A percentile compares a stretch with the other conserved stretches of the same genome.
phyloP scores from a whole-genome alignment of 2,888 invertebrate species.

The Drosophila leonis region DNA sequence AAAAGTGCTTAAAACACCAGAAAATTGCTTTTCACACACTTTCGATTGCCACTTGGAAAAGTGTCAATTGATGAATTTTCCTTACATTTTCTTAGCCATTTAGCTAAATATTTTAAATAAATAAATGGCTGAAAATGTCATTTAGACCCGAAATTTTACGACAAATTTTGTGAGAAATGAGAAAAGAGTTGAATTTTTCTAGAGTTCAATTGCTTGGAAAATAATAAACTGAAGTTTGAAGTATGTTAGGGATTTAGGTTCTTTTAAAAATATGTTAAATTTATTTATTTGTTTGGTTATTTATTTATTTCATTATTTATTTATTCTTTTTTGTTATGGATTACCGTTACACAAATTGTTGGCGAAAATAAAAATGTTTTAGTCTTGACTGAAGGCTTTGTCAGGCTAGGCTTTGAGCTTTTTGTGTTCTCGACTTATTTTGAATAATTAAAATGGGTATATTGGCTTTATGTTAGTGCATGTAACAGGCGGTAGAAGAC shows the following conservation, averaged over 20 bases:
- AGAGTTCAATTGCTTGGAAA: neutral
- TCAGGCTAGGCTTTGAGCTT: neutral
- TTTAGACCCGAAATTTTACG: neutral
- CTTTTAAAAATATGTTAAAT: neutral
- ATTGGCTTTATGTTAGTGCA: no score
- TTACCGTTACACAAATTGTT: neutral
- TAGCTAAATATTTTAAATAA: neutral
- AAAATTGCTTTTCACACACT: slow-evolving; percentile 25
- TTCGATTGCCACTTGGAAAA: slow-evolving; percentile 7
- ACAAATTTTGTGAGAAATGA: neutral
- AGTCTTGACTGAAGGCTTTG: neutral
- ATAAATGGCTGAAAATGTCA: neutral
- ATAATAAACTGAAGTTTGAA: neutral
- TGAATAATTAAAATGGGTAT: no score
- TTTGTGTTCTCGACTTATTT: no score
- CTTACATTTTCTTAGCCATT: neutral
- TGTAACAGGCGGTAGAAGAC: no score
- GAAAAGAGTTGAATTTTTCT: neutral
- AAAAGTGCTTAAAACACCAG: slow-evolving; percentile 21
- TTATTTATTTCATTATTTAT: neutral
- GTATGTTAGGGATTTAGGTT: no score
- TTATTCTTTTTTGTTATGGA: no score
- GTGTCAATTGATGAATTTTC: slow-evolving; percentile 6
- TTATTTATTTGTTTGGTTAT: neutral
- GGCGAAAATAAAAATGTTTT: neutral